phyloP scores from a whole-genome alignment of 1,140 invertebrate species.

The Nymphalis io region DNA sequence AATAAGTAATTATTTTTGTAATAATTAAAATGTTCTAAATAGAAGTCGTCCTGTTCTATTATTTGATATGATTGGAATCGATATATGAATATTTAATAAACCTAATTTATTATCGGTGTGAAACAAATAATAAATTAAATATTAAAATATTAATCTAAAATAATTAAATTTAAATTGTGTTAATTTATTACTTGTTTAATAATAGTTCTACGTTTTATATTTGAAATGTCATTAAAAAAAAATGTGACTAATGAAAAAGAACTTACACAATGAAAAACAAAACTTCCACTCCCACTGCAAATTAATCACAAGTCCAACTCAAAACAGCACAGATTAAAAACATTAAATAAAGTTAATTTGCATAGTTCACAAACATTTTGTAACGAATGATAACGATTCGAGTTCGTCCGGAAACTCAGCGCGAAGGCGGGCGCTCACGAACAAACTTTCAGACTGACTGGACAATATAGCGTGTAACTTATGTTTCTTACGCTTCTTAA shows the following conservation, averaged over 20 bases:
- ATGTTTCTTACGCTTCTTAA: background rate
- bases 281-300: background rate
- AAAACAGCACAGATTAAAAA: conserved; percentile 7
- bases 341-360: background rate
- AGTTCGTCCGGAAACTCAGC: background rate
- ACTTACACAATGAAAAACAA: background rate
- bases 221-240: background rate
- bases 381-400: background rate
- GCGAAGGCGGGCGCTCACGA: background rate
- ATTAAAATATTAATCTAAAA: no score
- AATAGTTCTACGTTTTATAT: no score
- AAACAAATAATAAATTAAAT: no score
- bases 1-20: no score
- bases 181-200: no score
- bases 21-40: no score
- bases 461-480: background rate
- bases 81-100: background rate
- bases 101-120: background rate
- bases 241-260: background rate
- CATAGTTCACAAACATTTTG: background rate
- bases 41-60: no score
- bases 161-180: no score
- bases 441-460: background rate
- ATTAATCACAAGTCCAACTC: conserved; percentile 1
- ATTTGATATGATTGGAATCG: no score